phyloP scores from a whole-genome alignment of 2,797 vertebrate genomes.

The Sebastes paucispinis region DNA sequence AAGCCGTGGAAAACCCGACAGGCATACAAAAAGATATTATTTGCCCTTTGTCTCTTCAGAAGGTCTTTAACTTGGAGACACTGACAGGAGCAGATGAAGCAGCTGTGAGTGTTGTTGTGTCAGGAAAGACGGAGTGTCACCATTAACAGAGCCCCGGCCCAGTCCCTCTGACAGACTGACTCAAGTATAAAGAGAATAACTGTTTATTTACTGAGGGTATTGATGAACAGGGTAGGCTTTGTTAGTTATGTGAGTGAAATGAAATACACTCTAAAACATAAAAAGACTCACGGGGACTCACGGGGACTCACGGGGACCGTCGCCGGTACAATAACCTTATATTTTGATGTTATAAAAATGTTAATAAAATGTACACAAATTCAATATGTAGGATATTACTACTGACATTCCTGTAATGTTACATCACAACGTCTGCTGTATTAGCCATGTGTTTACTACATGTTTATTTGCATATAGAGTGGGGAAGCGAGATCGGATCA shows the following conservation, averaged over 20 bases:
- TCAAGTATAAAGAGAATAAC: conserved; percentile 23
- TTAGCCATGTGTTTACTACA: no score
- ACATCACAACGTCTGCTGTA: no score
- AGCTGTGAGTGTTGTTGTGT: conserved; percentile 50
- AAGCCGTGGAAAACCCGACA: conserved; percentile 50
- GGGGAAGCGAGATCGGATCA: rapidly evolving
- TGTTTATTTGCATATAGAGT: no score
- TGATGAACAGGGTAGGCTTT: neutral
- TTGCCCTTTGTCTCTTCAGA: conserved; percentile 50
- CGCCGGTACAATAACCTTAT: no score
- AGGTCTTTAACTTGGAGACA: conserved; percentile 67
- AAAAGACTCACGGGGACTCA: neutral
- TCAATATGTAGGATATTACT: no score
- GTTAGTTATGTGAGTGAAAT: neutral
- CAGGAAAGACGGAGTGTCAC: conserved; percentile 58
- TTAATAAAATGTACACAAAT: no score
- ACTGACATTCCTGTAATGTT: no score
- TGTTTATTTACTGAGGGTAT: conserved; percentile 8
- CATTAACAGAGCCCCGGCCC: conserved; percentile 36
- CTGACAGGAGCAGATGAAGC: conserved; percentile 66
- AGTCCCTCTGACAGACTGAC: conserved; percentile 24
- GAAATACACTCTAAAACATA: neutral
- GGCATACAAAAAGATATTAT: conserved; percentile 51
- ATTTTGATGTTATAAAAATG: no score
- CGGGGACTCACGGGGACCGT: no score